Conservation (phyloP, 2,888 invertebrate genomes). For the Chydorus sphaericus region DNA sequence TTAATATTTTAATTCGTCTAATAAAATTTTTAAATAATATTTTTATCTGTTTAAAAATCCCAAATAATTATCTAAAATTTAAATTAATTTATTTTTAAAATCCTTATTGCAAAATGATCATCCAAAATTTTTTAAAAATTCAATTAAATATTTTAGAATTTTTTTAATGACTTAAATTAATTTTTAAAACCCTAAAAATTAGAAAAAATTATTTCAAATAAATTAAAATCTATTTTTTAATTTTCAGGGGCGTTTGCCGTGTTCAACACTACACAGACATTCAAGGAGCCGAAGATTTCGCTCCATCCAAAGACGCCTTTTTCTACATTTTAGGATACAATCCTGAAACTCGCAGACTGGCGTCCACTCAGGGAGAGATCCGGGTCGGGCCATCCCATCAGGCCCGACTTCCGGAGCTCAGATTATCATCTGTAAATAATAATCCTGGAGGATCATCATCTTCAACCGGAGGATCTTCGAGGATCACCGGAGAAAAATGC, state of each 20-base stretch:
- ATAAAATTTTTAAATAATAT: no score
- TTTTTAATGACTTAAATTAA: background rate
- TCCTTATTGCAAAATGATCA: no score
- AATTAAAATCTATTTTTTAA: no score
- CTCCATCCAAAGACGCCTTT: conserved; percentile 34
- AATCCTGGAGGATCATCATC: conserved; percentile 22
- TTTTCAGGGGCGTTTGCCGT: conserved; percentile 37
- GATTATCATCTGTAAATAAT: conserved; percentile 22
- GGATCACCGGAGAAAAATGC: conserved; percentile 30
- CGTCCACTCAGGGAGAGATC: conserved; percentile 42
- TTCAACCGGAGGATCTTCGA: conserved; percentile 26
- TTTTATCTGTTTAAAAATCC: no score
- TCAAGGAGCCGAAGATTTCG: conserved; percentile 30
- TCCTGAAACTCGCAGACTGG: conserved; percentile 38
- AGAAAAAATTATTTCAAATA: background rate
- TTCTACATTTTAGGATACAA: conserved; percentile 39
- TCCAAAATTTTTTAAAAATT: no score
- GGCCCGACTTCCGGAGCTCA: conserved; percentile 43
- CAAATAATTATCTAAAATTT: no score
- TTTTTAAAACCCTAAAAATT: background rate
- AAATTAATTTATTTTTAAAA: no score
- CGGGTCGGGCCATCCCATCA: conserved; percentile 42
- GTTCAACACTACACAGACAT: conserved; percentile 37
- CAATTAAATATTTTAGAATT: conserved; percentile 10
- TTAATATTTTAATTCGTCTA: no score